Conservation (phyloP, 2,113 vertebrate genomes). For the Pheucticus melanocephalus region DNA sequence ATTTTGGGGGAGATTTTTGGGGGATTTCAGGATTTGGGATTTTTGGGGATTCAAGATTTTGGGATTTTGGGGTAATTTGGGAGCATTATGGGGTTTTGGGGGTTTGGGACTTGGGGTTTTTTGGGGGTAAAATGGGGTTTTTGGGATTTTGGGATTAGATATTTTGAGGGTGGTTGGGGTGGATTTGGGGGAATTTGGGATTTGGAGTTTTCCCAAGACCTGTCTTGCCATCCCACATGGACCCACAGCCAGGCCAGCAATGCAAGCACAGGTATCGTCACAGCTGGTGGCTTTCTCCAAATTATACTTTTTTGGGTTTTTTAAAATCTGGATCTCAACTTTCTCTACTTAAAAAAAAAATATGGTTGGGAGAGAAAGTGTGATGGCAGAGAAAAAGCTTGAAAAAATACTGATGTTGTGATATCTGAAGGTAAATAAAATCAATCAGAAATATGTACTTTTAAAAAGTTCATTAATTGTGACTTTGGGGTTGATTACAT, state of each 20-base stretch:
- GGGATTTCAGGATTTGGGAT: too few species aligned
- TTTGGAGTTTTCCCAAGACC: background rate
- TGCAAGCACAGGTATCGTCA: background rate
- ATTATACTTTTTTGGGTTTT: background rate
- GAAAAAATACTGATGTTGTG: background rate
- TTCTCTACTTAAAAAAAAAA: background rate
- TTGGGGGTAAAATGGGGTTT: too few species aligned
- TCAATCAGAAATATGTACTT: background rate
- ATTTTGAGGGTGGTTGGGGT: too few species aligned
- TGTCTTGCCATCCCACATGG: background rate
- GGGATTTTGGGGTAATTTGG: too few species aligned
- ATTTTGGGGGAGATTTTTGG: too few species aligned
- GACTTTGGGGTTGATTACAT: background rate
- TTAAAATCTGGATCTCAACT: background rate
- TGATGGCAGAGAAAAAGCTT: background rate
- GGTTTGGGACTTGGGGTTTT: too few species aligned
- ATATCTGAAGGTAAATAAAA: background rate
- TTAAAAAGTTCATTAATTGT: background rate
- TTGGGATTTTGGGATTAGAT: too few species aligned
- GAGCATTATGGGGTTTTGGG: too few species aligned
- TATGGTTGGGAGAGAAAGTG: background rate
- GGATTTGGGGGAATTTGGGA: too few species aligned
- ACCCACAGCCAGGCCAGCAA: background rate
- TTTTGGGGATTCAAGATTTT: too few species aligned
- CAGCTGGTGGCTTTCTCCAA: background rate